phyloP scores from a whole-genome alignment of 2,888 invertebrate species.

The Ormyrus nitidulus region DNA sequence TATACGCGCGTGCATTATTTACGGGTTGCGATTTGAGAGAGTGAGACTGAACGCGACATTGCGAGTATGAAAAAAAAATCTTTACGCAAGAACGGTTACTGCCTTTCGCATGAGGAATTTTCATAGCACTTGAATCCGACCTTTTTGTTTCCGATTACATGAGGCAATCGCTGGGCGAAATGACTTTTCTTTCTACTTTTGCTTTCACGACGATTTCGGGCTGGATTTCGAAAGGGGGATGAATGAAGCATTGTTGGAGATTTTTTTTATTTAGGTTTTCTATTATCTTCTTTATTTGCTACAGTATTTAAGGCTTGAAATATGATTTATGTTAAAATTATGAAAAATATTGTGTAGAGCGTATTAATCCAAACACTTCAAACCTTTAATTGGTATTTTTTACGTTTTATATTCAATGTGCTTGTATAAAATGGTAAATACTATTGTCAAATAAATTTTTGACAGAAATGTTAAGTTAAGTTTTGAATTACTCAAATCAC shows the following conservation, averaged over 20 bases:
- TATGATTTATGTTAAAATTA: too few species aligned
- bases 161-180: neutral
- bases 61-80: neutral
- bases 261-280: neutral
- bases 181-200: neutral
- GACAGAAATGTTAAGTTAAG: too few species aligned
- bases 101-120: neutral
- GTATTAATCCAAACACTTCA: too few species aligned
- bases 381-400: too few species aligned
- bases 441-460: too few species aligned
- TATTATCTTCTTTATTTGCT: neutral
- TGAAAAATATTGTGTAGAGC: too few species aligned
- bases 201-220: too few species aligned
- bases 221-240: neutral
- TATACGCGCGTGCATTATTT: conserved; percentile 31
- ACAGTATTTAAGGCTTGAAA: neutral
- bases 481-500: too few species aligned
- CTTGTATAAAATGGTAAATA: too few species aligned
- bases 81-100: neutral
- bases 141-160: neutral
- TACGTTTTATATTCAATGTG: too few species aligned
- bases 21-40: conserved; percentile 9
- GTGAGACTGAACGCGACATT: neutral
- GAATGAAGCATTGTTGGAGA: neutral
- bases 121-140: neutral